phyloP scores from a whole-genome alignment of 1,140 invertebrate species.

The Drosophila teissieri region DNA sequence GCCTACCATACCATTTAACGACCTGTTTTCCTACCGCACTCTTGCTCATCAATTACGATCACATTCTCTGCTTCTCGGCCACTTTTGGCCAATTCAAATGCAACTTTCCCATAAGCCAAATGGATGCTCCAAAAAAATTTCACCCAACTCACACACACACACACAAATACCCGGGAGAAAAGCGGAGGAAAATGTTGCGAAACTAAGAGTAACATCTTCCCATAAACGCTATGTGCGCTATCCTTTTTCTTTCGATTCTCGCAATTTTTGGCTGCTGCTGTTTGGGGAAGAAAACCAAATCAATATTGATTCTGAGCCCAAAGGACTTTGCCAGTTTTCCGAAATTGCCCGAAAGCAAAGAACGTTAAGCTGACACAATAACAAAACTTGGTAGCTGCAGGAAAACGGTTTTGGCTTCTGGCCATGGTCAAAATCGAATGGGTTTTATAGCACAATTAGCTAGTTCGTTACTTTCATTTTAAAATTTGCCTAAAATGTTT shows the following conservation, averaged over 20 bases:
- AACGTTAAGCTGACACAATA: constrained; percentile 44
- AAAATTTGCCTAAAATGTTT: no score
- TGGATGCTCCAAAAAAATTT: constrained; percentile 46
- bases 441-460: no score
- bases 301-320: constrained; percentile 46
- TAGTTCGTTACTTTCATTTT: neutral
- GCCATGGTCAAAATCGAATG: neutral
- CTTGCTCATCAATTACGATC: constrained; percentile 35
- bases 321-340: constrained; percentile 40
- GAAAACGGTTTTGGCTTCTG: constrained; percentile 19
- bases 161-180: neutral
- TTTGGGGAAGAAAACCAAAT: constrained; percentile 30
- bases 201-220: constrained; percentile 44
- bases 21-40: constrained; percentile 30
- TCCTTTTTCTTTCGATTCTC: neutral
- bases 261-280: neutral
- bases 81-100: constrained; percentile 46
- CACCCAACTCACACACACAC: constrained; percentile 21
- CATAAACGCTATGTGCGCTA: constrained; percentile 23
- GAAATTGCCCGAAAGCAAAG: constrained; percentile 11
- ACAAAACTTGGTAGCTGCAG: constrained; percentile 24
- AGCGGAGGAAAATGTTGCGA: constrained; percentile 34
- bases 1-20: constrained; percentile 30
- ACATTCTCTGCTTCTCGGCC: constrained; percentile 31
- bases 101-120: constrained; percentile 53